These are phyloP conservation scores for Lacerta viridis DNA, from an alignment of 2,797 vertebrate species.

Conservation along the genomic window DNA sequence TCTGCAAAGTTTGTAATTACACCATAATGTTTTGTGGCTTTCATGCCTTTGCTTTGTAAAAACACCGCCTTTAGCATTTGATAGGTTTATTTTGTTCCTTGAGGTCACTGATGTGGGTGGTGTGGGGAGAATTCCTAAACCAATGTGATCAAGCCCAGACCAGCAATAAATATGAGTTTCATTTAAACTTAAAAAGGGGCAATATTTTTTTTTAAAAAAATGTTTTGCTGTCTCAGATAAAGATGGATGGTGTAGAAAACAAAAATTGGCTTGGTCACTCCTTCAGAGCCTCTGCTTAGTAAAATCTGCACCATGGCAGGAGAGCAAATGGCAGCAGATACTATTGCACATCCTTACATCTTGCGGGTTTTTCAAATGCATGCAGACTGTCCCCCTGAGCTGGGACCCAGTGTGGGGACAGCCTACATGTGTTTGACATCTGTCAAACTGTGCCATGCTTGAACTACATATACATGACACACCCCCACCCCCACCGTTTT, in stretches of 20 bases:
- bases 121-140: not conserved
- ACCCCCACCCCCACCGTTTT: too few relatives aligned
- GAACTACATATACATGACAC: too few relatives aligned
- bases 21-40: not conserved
- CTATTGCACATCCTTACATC: too few relatives aligned
- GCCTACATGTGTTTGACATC: too few relatives aligned
- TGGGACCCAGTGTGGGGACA: too few relatives aligned
- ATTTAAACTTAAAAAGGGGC: slow-evolving; percentile 40
- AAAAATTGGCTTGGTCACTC: slow-evolving; percentile 25
- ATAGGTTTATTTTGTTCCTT: slow-evolving; percentile 31
- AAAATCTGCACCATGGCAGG: not conserved
- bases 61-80: slow-evolving; percentile 21
- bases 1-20: slow-evolving; percentile 32
- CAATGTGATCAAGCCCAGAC: not conserved
- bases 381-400: too few relatives aligned
- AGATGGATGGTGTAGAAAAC: slow-evolving; percentile 32
- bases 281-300: not conserved
- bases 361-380: too few relatives aligned
- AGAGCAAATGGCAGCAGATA: too few relatives aligned
- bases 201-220: not conserved
- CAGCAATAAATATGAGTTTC: not conserved
- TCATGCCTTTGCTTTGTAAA: slow-evolving; percentile 39
- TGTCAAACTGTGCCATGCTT: too few relatives aligned
- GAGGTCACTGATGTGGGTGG: not conserved
- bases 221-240: not conserved